Evolutionary conservation across 1,140 invertebrate genomes (phyloP), one percentile per base, ranked within the genome.

Genomic region (Cardiocondyla obscurior): DNA sequence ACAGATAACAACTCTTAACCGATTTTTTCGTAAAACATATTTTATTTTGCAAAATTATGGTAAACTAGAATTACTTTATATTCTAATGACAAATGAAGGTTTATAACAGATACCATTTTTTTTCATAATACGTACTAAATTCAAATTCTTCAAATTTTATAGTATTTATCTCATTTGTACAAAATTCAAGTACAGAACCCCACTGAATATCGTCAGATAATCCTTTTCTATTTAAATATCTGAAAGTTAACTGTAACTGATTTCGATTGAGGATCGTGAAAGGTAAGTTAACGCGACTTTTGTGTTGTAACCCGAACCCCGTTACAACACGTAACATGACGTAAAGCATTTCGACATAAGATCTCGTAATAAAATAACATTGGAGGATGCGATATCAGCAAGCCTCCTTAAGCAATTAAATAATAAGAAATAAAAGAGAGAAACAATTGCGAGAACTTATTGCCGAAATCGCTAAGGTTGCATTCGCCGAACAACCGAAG

Each of bases 31-130:
- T 19, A 36, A n/a, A 60, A 64, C 19, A 64, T 64, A 42, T 64
- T 64, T 64, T 64, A 64, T 64, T 65, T 3, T 65, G 44, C 22
- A 16, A 7, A 65, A 65, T 46, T 44, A 39, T 28, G 62, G 39
- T 28, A 65, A 65, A 65, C 44, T 65, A 14, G 33, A 6, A 58
- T 64, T 44, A 65, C n/a, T 8, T 65, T 22, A 3, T 6, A 28
- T 65, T 65, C 62, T 65, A 65, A 44, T 65, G 6, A 44, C 39
- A 44, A 14, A 65, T 16, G 19, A 64, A 16, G 62, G 14, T 44
- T 65, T 65, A 28, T 46, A 65, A 7, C 62, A 65, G 28, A 65
- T 65, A 44, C 60, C 39, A 44, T 65, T 65, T 65, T 46, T n/a
- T 1, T 65, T 44, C 7, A 7, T 65, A 65, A 44, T 46, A 44